Conservation (phyloP, 64 coral and sea anemone species). For the Acropora yongei region DNA sequence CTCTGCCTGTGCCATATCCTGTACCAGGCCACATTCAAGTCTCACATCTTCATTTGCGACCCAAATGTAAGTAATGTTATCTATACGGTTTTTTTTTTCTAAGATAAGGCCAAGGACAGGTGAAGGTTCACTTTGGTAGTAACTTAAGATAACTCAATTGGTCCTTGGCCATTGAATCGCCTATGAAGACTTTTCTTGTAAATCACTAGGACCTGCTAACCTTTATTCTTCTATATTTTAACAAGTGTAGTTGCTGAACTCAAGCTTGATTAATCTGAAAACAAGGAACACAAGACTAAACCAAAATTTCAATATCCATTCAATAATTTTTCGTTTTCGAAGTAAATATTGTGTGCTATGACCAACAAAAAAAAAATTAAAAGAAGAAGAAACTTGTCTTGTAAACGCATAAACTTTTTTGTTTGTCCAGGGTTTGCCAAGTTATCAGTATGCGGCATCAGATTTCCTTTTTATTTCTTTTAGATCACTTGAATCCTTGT, state of each 20-base stretch:
- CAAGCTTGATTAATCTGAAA: neutral
- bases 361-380: too few species aligned
- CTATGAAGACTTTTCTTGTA: neutral
- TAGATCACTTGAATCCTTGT: slow-evolving; percentile 86
- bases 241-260: neutral
- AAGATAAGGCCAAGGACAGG: neutral
- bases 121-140: slow-evolving; percentile 3
- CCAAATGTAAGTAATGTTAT: slow-evolving; percentile 63
- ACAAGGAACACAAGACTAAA: neutral
- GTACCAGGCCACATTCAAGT: slow-evolving; percentile 58
- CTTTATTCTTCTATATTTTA: neutral
- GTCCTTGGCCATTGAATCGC: neutral
- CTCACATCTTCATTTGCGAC: slow-evolving; percentile 59
- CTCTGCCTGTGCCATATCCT: slow-evolving; percentile 59
- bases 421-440: too few species aligned
- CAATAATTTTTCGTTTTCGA: neutral
- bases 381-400: too few species aligned
- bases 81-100: neutral
- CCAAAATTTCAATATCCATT: neutral
- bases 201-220: neutral
- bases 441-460: neutral
- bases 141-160: neutral
- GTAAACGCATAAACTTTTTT: too few species aligned
- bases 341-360: too few species aligned
- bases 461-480: neutral